Conservation (phyloP, 2,113 vertebrate genomes). For the Brachyistius frenatus region DNA sequence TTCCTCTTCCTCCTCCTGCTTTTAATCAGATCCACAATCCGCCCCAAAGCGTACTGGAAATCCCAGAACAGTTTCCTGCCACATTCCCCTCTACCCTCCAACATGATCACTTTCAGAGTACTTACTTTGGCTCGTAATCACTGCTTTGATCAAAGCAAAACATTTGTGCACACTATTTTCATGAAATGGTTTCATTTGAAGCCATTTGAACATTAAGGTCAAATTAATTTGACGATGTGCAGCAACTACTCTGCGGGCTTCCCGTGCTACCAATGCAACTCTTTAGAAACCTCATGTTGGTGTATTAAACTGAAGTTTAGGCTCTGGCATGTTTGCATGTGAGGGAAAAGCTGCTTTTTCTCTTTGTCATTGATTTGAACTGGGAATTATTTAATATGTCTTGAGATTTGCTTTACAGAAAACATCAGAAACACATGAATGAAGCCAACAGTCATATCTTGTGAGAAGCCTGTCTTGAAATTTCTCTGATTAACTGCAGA, state of each 20-base stretch:
- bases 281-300: conserved; percentile 41
- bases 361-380: neutral
- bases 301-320: neutral
- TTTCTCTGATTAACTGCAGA: conserved; percentile 6
- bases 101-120: conserved; percentile 61
- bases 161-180: conserved; percentile 49
- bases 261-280: conserved; percentile 18
- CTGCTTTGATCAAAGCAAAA: conserved; percentile 74
- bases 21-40: conserved; percentile 53
- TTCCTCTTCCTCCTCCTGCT: conserved; percentile 41
- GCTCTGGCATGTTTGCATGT: neutral
- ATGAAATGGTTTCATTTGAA: conserved; percentile 33
- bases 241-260: conserved; percentile 29
- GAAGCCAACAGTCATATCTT: neutral
- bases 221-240: conserved; percentile 59
- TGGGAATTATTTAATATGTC: conserved; percentile 32
- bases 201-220: conserved; percentile 49
- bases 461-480: neutral
- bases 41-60: conserved; percentile 37
- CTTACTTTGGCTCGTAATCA: conserved; percentile 70
- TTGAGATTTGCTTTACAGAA: conserved; percentile 14
- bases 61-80: conserved; percentile 44
- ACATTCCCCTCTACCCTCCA: conserved; percentile 44
- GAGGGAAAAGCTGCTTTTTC: neutral
- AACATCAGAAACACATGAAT: neutral